Evolutionary conservation across 2,113 vertebrate species (phyloP), one percentile per base, ranked within the genome.

Genomic region (Gavialis gangeticus): DNA sequence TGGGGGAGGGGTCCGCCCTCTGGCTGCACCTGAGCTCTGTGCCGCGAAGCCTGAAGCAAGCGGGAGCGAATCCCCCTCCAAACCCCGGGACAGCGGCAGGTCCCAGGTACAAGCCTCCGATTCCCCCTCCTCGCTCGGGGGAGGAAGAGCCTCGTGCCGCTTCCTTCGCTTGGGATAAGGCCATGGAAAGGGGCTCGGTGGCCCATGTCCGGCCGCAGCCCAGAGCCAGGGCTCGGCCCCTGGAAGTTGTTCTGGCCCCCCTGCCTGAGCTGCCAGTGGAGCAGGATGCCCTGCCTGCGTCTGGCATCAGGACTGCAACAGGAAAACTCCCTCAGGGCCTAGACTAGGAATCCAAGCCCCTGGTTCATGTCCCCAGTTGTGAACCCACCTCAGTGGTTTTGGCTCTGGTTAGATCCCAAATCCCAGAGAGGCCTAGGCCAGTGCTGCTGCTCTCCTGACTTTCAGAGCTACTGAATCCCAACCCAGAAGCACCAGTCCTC

Each of bases 401-500:
- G 69, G 34, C 24, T 71, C 67, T 71, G 7, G 18, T 37, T 12
- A 3, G 59, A 10, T 16, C 25, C 77, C 82, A 4, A 1, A 34
- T 1, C 22, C 73, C 1, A 10, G 14, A 71, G 34, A 12, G 30
- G 69, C 34, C 69, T 34, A 71, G 34, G 34, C 24, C 3, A 1
- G n/a, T 4, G 1, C 2, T 0, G 73, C 27, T 1, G 82, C 60
- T 37, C 71, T 4, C 18, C 18, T 1, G 56, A 1, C 25, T 76
- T 5, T 14, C 7, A 22, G 5, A 46, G 21, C 69, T 34, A 34
- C 67, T 6, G 69, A 13, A 84, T 30, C 25, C 64, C 21, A 0
- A 12, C 1, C 1, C 3, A 1, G 63, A 1, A 46, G 22, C n/a
- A 3, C 12, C 0, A 5, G 28, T 2, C 73, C 4, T 21, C n/a